Evolutionary conservation across 2,888 invertebrate genomes (phyloP), one percentile per base, ranked within the genome.

Genomic region (Rhopalosiphum nymphaeae): DNA sequence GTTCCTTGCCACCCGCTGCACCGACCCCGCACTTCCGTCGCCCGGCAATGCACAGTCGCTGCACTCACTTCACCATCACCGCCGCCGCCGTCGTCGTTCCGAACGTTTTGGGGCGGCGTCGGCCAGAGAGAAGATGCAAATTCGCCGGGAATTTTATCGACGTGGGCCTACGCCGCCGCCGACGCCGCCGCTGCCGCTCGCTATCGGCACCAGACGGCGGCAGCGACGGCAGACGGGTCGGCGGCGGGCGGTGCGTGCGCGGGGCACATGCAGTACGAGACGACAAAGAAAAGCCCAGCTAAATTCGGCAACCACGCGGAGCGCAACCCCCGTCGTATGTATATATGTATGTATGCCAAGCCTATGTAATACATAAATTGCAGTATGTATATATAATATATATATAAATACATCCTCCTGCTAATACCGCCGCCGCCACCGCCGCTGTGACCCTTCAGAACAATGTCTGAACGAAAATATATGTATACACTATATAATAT

Each of bases 101-200:
- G 56, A 46, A 86, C 91, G 85, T 91, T 92, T 87, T 16, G 86
- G 86, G 53, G 53, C n/a, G 91, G 57, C 88, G 88, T 29, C 87
- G 92, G 90, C 84, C 61, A 88, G 92, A 92, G 91, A 86, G 93
- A 94, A 94, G 93, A 94, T 94, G 93, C 93, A 94, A 94, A 94
- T 94, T 94, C 93, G 93, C 90, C 90, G 93, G 93, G 93, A 94
- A 90, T 94, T 94, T 94, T 94, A 94, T 94, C 93, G 93, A 94
- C 93, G 93, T 49, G 90, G 93, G 93, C 93, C 93, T 94, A 94
- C 93, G 90, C 46, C 93, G 89, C 89, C 92, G 84, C 49, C 78
- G 42, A 26, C 44, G 36, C 36, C 78, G 42, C 42, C 44, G 36
- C 36, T 29, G 36, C 84, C 49, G 57, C 85, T 85, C 85, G 85